These are phyloP conservation scores for Chydorus sphaericus DNA, from an alignment of 2,888 invertebrate genomes.

Conservation along the genomic window DNA sequence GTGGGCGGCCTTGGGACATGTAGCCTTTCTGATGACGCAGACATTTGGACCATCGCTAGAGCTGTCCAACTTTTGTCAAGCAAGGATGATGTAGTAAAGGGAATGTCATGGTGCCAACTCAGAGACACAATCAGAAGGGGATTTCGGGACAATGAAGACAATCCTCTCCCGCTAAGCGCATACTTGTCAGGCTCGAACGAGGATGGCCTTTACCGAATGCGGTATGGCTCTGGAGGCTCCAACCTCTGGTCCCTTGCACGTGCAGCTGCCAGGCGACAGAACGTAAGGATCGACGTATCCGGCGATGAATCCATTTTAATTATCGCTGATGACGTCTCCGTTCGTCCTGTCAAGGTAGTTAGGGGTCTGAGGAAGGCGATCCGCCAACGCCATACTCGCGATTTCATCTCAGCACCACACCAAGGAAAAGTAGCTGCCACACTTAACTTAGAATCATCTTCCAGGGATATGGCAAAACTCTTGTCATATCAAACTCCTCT, in stretches of 20 bases:
- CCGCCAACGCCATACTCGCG: background rate
- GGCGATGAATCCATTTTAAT: background rate
- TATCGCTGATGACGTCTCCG: background rate
- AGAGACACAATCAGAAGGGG: background rate
- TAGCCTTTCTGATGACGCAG: background rate
- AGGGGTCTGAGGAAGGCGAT: background rate
- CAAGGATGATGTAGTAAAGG: background rate
- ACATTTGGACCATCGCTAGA: background rate
- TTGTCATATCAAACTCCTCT: background rate
- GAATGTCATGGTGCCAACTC: background rate
- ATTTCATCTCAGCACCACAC: background rate
- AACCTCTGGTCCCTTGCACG: background rate
- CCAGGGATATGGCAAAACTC: background rate
- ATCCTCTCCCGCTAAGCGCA: background rate
- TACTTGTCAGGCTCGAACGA: background rate
- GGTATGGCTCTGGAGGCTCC: background rate
- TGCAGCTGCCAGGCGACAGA: background rate
- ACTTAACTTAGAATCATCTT: background rate
- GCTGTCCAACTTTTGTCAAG: background rate
- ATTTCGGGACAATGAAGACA: background rate
- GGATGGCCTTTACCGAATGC: background rate
- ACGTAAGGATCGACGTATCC: background rate
- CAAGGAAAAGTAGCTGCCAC: background rate
- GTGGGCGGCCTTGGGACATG: background rate
- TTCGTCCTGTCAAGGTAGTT: background rate